A percentile compares a stretch with the other conserved stretches of the same genome.
Conservation (phyloP, 2,113 vertebrate genomes). For the Apaloderma vittatum region DNA sequence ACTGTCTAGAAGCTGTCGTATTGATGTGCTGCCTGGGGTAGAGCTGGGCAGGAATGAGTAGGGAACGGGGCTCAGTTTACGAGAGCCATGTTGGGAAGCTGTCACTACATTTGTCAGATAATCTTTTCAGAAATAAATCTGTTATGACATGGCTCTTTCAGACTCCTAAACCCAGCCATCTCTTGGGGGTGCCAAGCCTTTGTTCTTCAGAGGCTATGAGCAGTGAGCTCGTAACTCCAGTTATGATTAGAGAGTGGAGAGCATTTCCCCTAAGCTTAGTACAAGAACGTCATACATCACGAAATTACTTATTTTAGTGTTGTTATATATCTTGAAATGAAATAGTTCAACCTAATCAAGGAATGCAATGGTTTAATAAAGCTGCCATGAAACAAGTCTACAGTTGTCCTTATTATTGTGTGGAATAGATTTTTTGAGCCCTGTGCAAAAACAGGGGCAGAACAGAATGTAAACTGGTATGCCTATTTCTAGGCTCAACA, state of each 20-base stretch:
- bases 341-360: neutral
- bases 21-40: neutral
- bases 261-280: neutral
- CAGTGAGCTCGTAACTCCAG: neutral
- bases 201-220: neutral
- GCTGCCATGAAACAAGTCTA: neutral
- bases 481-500: neutral
- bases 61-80: neutral
- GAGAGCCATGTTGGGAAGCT: neutral
- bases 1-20: neutral
- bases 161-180: neutral
- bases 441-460: neutral
- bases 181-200: neutral
- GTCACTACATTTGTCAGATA: neutral
- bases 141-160: neutral
- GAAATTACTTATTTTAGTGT: neutral
- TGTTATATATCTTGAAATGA: neutral
- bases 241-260: neutral
- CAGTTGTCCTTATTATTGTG: neutral
- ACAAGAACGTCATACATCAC: neutral
- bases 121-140: neutral
- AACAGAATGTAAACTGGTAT: neutral
- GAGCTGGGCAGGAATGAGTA: neutral
- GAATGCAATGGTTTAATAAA: neutral
- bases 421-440: neutral